phyloP scores from a whole-genome alignment of 2,888 invertebrate genomes.

The Chrysolina americana region DNA sequence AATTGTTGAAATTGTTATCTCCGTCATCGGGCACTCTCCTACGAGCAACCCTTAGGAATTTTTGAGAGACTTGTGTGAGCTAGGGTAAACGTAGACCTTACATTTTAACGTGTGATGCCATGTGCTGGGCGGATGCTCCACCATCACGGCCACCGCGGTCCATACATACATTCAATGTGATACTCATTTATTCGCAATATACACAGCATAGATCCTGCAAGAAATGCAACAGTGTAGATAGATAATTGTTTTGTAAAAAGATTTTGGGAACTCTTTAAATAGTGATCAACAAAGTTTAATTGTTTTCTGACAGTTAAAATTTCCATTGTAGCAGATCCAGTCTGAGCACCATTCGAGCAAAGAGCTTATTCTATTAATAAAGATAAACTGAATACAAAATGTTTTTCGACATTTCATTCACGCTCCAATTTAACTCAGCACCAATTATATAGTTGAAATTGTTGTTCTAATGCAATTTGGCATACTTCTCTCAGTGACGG shows the following conservation, averaged over 20 bases:
- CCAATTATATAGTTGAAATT: slow-evolving; percentile 43
- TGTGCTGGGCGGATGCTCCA: no score
- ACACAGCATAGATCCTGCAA: no score
- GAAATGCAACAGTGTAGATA: no score
- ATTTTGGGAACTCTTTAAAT: background rate
- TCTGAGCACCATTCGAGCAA: slow-evolving; percentile 8
- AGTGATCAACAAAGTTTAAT: slow-evolving; percentile 3
- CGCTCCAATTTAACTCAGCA: slow-evolving; percentile 45
- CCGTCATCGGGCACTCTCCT: no score
- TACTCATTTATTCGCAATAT: no score
- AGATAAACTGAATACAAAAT: slow-evolving; percentile 47
- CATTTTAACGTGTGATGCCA: no score
- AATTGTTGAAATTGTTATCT: no score
- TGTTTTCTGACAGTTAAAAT: background rate
- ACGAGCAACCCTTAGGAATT: no score
- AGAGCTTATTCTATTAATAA: slow-evolving; percentile 40
- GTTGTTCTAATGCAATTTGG: slow-evolving; percentile 42
- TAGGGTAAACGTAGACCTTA: no score
- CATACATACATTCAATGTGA: no score
- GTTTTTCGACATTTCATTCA: slow-evolving; percentile 41
- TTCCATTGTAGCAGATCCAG: background rate
- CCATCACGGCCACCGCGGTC: no score
- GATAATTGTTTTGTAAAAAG: background rate
- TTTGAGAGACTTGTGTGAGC: no score
- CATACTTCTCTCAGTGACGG: slow-evolving; percentile 26